Base-by-base conservation (phyloP, 2,797 vertebrate species). In the Gila robusta region DNA sequence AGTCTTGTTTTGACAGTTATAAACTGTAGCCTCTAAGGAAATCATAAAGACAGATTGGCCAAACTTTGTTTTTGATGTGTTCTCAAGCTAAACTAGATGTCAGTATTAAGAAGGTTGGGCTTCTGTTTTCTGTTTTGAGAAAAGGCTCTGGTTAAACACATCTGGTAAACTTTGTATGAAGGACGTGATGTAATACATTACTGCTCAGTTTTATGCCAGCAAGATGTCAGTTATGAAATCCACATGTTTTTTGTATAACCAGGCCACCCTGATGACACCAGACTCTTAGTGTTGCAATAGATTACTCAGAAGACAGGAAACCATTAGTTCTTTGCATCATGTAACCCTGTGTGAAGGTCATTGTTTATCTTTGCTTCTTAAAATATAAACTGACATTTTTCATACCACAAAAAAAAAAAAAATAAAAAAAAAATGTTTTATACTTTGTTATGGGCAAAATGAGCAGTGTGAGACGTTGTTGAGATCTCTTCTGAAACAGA, bases 111-210 rank as follows among this genome's bases (percentile, higher is more conserved):
- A 6, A 32, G 39, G 6, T 26, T 67, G 41, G 56, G 44, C 71
- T 66, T 83, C 71, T 77, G 70, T 74, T 59, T 59, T 82, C 16
- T 80, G 28, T 67, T 69, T 81, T 1, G 0, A 80, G 41, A 80
- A 80, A 47, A 80, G 39, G 28, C 28, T 56, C 39, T 37, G 44
- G 47, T 70, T 59, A 56, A 82, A 72, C 49, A 47, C 17, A 83
- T 64, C 26, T 76, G 71, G 71, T 8, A 66, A 66, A 76, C 28
- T 37, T 37, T 74, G 41, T 32, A 83, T 37, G 82, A 28, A 66
- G 28, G 21, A 52, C 1, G 19, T 77, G 23, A 54, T 83, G 28
- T 49, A 74, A 66, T 76, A 14, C 44, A 52, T 54, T 49, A 78
- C 54, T 62, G 49, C 32, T 35, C 44, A 74, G 44, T 49, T 49